phyloP scores from a whole-genome alignment of 2,888 invertebrate genomes.

The Andrena camellia region DNA sequence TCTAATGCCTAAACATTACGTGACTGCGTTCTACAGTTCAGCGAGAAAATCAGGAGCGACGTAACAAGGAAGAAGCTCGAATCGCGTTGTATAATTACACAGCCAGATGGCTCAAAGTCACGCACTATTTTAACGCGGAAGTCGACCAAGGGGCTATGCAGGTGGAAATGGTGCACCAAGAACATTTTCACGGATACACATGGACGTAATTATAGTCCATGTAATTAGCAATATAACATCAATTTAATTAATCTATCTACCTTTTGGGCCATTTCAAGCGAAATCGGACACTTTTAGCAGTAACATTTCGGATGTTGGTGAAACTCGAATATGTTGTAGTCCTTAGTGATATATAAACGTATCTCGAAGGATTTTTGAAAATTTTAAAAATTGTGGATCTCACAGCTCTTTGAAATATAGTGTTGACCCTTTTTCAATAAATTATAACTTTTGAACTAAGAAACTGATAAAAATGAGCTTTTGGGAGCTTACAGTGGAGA shows the following conservation, averaged over 20 bases:
- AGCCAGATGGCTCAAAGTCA: slow-evolving; percentile 44
- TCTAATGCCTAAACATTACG: neutral
- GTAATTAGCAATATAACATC: neutral
- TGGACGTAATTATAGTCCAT: slow-evolving; percentile 6
- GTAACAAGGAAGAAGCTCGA: slow-evolving; percentile 24
- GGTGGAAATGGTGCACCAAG: slow-evolving; percentile 2
- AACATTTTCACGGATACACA: slow-evolving; percentile 28
- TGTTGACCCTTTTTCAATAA: no score
- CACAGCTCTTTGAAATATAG: no score
- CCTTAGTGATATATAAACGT: no score
- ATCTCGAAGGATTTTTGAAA: no score
- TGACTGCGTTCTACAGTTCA: neutral
- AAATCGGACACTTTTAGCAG: no score
- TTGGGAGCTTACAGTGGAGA: no score
- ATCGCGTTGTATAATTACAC: slow-evolving; percentile 16
- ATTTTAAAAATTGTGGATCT: no score
- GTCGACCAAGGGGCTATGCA: slow-evolving; percentile 6
- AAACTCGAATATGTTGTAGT: no score
- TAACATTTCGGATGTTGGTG: no score
- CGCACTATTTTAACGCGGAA: slow-evolving; percentile 56
- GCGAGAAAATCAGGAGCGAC: slow-evolving; percentile 39
- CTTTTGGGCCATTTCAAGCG: no score
- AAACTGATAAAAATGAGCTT: no score
- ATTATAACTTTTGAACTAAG: no score
- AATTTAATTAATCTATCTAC: neutral